Base-by-base conservation (phyloP, 2,113 vertebrate genomes). In the Gambusia holbrooki region DNA sequence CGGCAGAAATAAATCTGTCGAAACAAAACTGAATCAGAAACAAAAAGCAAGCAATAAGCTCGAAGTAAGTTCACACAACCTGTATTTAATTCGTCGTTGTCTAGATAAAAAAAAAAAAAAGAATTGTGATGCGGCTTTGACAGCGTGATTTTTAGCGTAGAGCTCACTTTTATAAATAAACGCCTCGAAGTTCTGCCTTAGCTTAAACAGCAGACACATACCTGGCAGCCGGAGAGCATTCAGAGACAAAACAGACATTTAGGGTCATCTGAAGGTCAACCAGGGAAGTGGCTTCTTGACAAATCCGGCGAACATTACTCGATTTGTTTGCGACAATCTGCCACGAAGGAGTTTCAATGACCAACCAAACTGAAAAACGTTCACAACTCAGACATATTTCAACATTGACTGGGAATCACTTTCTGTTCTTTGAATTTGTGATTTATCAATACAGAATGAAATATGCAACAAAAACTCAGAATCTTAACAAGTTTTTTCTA, bases 241-340 rank as follows among this genome's bases (percentile, higher is more conserved):
- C 17, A 22, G 79, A 82, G 25, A 81, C 27, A 11, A 61, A 78
- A n/a, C 76, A 87, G 84, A 80, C 48, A 19, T 69, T 74, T 68
- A 67, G 75, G 28, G 51, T 74, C 37, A 0, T 51, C 62, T 74
- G 68, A 88, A 89, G 69, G 79, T 90, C 83, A 81, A 54, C 62
- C 54, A 33, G 58, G 69, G 60, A 69, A 63, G 45, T 62, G 80
- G 40, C 74, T 58, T 63, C 29, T 54, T 74, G 45, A 77, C 35
- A 64, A 64, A 63, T 64, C 72, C 9, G 19, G 32, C 29, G 32
- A 45, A 68, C 15, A 28, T 28, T 71, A 58, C 74, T 54, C 6
- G 45, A 14, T 80, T 1, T 80, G 51, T 81, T 74, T 83, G 27
- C n/a, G 1, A 71, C 63, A 7, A 78, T 29, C 51, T 69, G 51